Evolutionary conservation across 92 coral and sea anemone species (phyloP).

Genomic region (Zoanthus sociatus): DNA sequence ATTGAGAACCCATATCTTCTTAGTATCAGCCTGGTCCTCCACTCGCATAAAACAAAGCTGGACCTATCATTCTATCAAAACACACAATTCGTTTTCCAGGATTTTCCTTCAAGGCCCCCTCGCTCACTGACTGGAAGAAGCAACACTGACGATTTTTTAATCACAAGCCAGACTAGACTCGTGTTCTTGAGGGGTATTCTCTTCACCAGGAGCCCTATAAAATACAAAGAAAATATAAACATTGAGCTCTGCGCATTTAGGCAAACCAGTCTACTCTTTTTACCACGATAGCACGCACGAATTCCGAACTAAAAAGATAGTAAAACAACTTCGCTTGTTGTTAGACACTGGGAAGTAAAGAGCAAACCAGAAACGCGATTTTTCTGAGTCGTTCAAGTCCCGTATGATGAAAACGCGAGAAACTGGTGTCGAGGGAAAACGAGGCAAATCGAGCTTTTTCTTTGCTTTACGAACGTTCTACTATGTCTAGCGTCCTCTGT

Average conservation of each 20-base stretch:
- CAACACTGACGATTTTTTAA: not conserved
- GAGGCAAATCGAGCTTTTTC: no score
- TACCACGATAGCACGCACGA: not conserved
- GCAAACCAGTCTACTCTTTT: not conserved
- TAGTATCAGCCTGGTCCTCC: not conserved
- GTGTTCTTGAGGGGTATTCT: not conserved
- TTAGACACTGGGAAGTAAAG: no score
- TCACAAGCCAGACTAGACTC: not conserved
- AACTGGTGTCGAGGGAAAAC: no score
- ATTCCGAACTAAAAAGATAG: no score
- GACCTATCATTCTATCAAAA: not conserved
- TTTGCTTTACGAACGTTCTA: no score
- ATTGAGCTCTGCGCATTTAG: no score
- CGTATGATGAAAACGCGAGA: no score
- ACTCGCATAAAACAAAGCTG: not conserved
- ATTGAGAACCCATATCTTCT: not conserved
- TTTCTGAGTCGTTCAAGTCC: no score
- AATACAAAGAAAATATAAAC: not conserved
- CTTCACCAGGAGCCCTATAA: not conserved
- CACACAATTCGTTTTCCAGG: not conserved
- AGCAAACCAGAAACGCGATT: no score
- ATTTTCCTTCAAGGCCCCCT: not conserved
- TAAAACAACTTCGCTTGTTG: no score
- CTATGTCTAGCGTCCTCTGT: no score
- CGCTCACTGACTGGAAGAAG: not conserved